Conservation (phyloP, 2,888 invertebrate species). For the Catocala fraxini region DNA sequence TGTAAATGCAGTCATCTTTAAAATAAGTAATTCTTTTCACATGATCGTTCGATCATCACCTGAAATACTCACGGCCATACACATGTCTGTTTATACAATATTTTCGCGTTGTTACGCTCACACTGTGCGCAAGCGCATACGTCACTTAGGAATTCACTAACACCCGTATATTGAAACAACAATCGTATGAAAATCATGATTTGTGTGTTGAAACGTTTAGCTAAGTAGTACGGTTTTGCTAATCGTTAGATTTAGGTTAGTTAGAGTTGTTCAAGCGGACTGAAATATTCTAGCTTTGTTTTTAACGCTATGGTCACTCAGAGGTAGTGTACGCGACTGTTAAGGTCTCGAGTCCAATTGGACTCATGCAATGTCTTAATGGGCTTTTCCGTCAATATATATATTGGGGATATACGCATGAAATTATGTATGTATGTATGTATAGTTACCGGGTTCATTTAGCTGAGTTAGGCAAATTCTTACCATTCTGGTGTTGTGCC, state of each 20-base stretch:
- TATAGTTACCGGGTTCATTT: too few species aligned
- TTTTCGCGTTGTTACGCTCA: conserved; percentile 11
- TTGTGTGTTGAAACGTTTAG: conserved; percentile 7
- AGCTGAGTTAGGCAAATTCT: too few species aligned
- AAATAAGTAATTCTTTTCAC: neutral
- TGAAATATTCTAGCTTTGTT: too few species aligned
- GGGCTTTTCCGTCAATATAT: too few species aligned
- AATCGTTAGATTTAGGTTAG: conserved; percentile 7
- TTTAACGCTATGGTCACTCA: too few species aligned
- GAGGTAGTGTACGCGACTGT: too few species aligned
- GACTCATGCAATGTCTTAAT: too few species aligned
- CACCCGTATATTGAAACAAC: conserved; percentile 7
- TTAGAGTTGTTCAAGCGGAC: neutral
- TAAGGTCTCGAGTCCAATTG: too few species aligned
- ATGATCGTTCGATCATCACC: neutral
- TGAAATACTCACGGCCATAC: conserved; percentile 10
- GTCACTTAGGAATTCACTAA: conserved; percentile 9
- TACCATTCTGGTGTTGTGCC: too few species aligned
- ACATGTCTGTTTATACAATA: conserved; percentile 16
- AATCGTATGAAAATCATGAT: conserved; percentile 10
- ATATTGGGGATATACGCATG: too few species aligned
- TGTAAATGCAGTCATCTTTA: too few species aligned
- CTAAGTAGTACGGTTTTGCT: neutral
- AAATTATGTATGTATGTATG: too few species aligned
- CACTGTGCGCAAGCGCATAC: conserved; percentile 15